Conservation (phyloP, 2,888 invertebrate genomes). For the Flexamia atlantica region DNA sequence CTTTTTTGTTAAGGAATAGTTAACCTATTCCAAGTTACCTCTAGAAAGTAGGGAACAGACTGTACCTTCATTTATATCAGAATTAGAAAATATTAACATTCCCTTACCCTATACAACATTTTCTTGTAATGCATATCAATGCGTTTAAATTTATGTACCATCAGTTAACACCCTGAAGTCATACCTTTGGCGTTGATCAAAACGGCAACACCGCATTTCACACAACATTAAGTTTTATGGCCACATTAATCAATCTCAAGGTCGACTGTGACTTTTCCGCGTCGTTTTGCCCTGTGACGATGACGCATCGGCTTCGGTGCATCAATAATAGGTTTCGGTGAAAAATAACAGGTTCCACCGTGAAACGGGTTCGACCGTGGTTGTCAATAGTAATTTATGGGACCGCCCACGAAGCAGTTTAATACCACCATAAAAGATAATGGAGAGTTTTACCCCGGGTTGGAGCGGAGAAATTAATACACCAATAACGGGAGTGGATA, state of each 20-base stretch:
- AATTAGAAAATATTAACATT: no score
- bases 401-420: conserved; percentile 18
- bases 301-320: background rate
- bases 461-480: no score
- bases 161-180: no score
- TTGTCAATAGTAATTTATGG: background rate
- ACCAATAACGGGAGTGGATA: no score
- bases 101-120: no score
- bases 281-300: background rate
- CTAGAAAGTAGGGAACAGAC: no score
- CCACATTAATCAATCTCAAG: background rate
- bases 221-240: background rate
- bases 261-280: background rate
- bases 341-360: background rate
- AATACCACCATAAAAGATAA: conserved; percentile 16
- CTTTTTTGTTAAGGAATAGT: no score
- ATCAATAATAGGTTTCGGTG: conserved; percentile 2
- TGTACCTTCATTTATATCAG: no score
- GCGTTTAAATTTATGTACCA: no score
- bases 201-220: conserved; percentile 12
- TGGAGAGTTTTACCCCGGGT: background rate
- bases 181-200: background rate
- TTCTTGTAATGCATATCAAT: no score
- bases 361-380: conserved; percentile 1
- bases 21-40: no score